Conservation (phyloP, 2,888 invertebrate species). For the Mythimna loreyi region DNA sequence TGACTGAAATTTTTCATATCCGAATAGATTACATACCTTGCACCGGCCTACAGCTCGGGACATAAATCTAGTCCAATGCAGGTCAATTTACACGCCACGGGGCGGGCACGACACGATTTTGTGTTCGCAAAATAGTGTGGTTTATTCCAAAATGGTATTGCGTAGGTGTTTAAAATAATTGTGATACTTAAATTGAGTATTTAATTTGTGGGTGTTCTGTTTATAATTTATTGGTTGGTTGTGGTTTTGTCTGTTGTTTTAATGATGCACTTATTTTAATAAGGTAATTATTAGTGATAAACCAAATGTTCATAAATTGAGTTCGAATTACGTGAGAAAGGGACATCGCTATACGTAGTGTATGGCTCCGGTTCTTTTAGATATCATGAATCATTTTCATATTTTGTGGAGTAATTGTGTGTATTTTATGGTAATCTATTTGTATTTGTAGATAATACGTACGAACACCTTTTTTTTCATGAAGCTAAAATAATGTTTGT, state of each 20-base stretch:
- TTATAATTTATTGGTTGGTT: background rate
- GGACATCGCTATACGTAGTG: background rate
- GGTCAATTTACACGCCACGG: slow-evolving; percentile 43
- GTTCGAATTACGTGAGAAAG: no score
- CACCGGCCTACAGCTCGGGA: slow-evolving; percentile 28
- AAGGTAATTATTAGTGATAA: background rate
- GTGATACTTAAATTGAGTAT: background rate
- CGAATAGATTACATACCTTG: slow-evolving; percentile 19
- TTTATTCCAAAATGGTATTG: slow-evolving; percentile 38
- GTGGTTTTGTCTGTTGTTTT: background rate
- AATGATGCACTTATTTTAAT: background rate
- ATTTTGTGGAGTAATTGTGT: background rate
- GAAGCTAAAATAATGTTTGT: no score
- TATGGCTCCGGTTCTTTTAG: no score
- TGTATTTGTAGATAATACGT: no score
- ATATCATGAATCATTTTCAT: no score
- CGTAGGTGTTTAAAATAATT: slow-evolving; percentile 24
- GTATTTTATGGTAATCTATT: no score
- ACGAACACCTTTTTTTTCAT: no score
- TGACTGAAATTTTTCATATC: slow-evolving; percentile 37
- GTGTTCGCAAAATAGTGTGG: slow-evolving; percentile 21
- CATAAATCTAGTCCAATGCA: slow-evolving; percentile 45
- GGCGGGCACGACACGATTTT: slow-evolving; percentile 49
- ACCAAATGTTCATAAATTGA: background rate
- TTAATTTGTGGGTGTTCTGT: background rate